A percentile compares a stretch with the other conserved stretches of the same genome.
phyloP scores from a whole-genome alignment of 2,113 vertebrate species.

The Engystomops pustulosus region DNA sequence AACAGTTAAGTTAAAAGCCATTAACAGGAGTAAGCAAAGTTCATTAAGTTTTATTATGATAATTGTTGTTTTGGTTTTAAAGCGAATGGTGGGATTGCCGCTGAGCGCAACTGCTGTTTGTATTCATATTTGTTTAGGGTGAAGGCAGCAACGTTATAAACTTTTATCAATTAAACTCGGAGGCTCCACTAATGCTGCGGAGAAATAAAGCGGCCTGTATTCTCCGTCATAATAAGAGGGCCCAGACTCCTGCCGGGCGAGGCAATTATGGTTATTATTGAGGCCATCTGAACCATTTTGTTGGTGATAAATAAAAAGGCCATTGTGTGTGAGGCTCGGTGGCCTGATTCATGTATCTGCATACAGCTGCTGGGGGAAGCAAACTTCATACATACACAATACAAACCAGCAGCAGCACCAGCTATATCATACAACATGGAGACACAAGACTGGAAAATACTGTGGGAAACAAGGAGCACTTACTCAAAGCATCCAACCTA shows the following conservation, averaged over 20 bases:
- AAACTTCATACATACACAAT: background rate
- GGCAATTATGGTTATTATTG: conserved; percentile 33
- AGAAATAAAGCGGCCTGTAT: background rate
- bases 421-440: background rate
- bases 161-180: conserved; percentile 47
- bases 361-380: background rate
- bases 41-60: conserved; percentile 61
- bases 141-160: conserved; percentile 40
- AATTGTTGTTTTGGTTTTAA: conserved; percentile 57
- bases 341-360: conserved; percentile 17
- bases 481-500: too few relatives aligned
- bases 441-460: too few relatives aligned
- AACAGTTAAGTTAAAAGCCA: conserved; percentile 57
- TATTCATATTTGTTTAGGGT: conserved; percentile 55
- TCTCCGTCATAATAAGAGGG: background rate
- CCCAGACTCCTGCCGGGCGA: background rate
- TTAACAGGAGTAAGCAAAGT: conserved; percentile 57
- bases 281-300: background rate
- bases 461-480: too few relatives aligned
- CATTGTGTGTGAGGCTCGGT: conserved; percentile 1
- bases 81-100: conserved; percentile 50
- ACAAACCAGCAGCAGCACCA: background rate
- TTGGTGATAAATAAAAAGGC: conserved; percentile 30
- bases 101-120: conserved; percentile 56
- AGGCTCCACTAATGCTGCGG: background rate